Evolutionary conservation across 2,797 vertebrate genomes (phyloP).

Genomic region (Denticeps clupeoides): DNA sequence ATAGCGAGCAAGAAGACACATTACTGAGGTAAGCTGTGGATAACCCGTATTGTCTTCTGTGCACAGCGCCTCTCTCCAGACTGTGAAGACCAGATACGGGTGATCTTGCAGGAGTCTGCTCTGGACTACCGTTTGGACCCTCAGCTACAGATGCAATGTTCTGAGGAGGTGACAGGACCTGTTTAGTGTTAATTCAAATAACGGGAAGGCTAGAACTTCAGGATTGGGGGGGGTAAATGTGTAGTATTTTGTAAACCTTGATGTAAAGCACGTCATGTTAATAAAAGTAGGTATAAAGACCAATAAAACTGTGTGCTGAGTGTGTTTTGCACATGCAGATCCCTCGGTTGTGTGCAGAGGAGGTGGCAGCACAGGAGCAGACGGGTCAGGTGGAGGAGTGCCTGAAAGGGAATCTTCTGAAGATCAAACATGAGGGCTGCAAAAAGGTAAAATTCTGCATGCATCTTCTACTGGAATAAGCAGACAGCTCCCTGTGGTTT

Average conservation of each 20-base stretch:
- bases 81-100: slow-evolving; percentile 89
- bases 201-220: too few species aligned
- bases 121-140: slow-evolving; percentile 94
- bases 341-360: slow-evolving; percentile 77
- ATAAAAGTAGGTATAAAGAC: too few species aligned
- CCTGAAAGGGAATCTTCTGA: slow-evolving; percentile 89
- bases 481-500: too few species aligned
- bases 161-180: slow-evolving; percentile 71
- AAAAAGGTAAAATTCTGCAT: slow-evolving; percentile 74
- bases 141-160: slow-evolving; percentile 90
- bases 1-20: not conserved
- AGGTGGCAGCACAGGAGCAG: slow-evolving; percentile 92
- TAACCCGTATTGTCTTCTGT: not conserved
- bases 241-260: too few species aligned
- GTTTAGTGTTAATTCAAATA: too few species aligned
- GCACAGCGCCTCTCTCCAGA: slow-evolving; percentile 84
- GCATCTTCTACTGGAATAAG: too few species aligned
- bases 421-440: slow-evolving; percentile 79
- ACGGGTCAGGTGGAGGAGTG: slow-evolving; percentile 96
- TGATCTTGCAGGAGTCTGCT: slow-evolving; percentile 92
- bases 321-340: slow-evolving; percentile 55
- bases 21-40: not conserved
- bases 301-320: too few species aligned
- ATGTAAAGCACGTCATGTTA: too few species aligned
- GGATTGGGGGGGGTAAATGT: too few species aligned